These are phyloP conservation scores for Prionailurus bengalensis DNA, from an alignment of 2,113 vertebrate species.

Conservation along the genomic window DNA sequence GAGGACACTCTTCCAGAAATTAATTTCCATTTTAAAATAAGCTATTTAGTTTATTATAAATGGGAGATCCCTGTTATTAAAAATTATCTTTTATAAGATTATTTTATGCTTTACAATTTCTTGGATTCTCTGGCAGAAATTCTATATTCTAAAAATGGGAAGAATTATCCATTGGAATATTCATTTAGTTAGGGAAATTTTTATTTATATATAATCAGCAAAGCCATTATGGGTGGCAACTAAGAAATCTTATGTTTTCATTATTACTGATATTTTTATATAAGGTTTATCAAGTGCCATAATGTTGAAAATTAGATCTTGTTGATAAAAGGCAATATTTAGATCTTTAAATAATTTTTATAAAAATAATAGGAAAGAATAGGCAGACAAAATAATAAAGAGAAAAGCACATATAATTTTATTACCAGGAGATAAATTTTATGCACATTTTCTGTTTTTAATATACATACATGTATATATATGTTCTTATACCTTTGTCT, in stretches of 20 bases:
- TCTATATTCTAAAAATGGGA: background rate
- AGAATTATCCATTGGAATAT: background rate
- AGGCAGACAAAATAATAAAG: background rate
- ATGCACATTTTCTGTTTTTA: background rate
- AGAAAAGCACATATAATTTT: background rate
- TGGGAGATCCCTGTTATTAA: background rate
- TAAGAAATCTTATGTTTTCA: background rate
- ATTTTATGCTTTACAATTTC: background rate
- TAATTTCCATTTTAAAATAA: background rate
- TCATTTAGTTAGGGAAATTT: background rate
- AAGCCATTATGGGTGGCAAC: background rate
- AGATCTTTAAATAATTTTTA: background rate
- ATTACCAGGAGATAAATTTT: background rate
- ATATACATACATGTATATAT: too few species aligned
- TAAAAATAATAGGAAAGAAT: background rate
- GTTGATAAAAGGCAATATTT: background rate
- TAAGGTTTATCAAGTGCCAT: background rate
- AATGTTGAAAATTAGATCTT: background rate
- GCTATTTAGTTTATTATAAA: background rate
- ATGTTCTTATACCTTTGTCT: background rate
- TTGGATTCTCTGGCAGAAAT: background rate
- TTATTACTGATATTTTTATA: background rate
- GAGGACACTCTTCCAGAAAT: background rate
- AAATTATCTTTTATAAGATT: background rate
- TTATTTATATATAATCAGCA: background rate